Evolutionary conservation across 2,888 invertebrate genomes (phyloP).

Genomic region (Ormyrus pomaceus): DNA sequence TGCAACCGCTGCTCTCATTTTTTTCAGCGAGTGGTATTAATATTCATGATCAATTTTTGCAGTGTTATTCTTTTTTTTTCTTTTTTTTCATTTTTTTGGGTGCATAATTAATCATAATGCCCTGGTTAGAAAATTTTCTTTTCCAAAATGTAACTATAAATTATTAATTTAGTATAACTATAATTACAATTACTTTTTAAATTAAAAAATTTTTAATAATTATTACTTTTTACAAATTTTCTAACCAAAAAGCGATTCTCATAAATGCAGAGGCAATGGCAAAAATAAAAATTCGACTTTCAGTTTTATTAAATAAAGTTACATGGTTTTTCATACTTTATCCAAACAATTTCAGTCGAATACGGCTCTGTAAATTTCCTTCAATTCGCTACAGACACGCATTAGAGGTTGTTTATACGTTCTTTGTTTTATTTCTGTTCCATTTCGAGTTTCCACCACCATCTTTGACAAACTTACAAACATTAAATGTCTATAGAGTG

Average conservation of each 20-base stretch:
- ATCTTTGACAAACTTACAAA: constrained; percentile 24
- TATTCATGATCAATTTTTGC: constrained; percentile 57
- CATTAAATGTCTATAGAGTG: constrained; percentile 30
- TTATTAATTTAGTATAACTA: no score
- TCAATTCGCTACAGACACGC: not conserved
- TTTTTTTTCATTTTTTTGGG: constrained; percentile 30
- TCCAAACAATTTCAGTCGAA: constrained; percentile 12
- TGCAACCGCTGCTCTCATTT: constrained; percentile 64
- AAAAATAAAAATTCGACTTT: constrained; percentile 25
- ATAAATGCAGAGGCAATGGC: constrained; percentile 17
- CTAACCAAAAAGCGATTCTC: constrained; percentile 28
- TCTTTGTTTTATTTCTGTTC: constrained; percentile 28
- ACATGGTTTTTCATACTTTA: constrained; percentile 11
- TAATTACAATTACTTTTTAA: no score
- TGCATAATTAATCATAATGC: constrained; percentile 52
- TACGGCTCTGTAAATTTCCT: not conserved
- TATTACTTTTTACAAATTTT: constrained; percentile 10
- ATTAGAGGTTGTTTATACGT: constrained; percentile 23
- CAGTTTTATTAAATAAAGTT: constrained; percentile 32
- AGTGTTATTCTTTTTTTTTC: constrained; percentile 40
- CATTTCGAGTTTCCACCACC: not conserved
- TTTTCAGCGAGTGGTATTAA: constrained; percentile 59
- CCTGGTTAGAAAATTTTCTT: constrained; percentile 37
- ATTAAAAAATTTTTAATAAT: not conserved
- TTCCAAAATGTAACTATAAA: not conserved